phyloP scores from a whole-genome alignment of 2,888 invertebrate genomes.

The Drosophila atripex region DNA sequence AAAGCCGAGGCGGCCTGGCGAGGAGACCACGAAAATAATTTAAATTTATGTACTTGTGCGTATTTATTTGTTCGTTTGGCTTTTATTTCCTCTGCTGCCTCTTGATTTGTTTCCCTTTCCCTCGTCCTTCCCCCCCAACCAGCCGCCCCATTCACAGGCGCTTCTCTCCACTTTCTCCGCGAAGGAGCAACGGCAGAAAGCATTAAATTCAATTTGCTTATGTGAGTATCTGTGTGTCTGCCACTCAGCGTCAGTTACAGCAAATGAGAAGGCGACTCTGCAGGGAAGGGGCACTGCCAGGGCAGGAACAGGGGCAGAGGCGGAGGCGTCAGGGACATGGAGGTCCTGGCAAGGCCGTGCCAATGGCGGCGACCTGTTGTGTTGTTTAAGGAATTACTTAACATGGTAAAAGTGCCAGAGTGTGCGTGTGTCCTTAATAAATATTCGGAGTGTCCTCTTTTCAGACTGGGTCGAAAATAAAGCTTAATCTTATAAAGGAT shows the following conservation, averaged over 20 bases:
- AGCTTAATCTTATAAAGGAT: too few species aligned
- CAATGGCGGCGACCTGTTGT: constrained; percentile 69
- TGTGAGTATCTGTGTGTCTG: constrained; percentile 53
- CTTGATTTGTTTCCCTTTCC: constrained; percentile 46
- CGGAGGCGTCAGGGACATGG: constrained; percentile 1
- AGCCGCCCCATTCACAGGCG: not conserved
- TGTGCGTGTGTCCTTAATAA: constrained; percentile 41
- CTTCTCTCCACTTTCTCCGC: not conserved
- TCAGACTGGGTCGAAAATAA: too few species aligned
- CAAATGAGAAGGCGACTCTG: constrained; percentile 2
- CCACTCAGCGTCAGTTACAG: constrained; percentile 71
- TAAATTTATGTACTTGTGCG: constrained; percentile 76
- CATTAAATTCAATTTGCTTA: constrained; percentile 75
- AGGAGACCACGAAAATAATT: constrained; percentile 73
- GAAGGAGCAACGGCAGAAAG: constrained; percentile 49
- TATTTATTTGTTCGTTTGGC: constrained; percentile 63
- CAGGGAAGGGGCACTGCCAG: not conserved
- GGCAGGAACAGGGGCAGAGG: not conserved
- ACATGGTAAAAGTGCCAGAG: constrained; percentile 51
- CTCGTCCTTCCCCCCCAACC: constrained; percentile 4
- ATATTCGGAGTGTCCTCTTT: constrained; percentile 30
- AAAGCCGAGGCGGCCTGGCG: constrained; percentile 41
- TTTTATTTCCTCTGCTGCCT: constrained; percentile 43
- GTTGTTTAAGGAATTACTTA: constrained; percentile 66
- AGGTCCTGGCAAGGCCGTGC: constrained; percentile 22